Percentiles rank a stretch among this genome's conserved stretches.
Evolutionary conservation across 2,888 invertebrate genomes (phyloP).

Genomic region (Xylocampa areola): DNA sequence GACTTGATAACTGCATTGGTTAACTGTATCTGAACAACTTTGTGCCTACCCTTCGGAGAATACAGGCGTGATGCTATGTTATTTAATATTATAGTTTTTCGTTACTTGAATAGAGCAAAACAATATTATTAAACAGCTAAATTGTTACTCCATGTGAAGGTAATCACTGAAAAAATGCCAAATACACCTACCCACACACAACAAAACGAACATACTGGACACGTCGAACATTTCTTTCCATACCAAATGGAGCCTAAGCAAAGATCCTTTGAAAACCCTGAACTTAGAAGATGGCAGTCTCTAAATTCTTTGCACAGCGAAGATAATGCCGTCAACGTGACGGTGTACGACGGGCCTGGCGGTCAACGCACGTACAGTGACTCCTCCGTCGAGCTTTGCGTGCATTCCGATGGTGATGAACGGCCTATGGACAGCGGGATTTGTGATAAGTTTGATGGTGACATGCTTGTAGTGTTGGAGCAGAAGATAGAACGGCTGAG

Average conservation of each 20-base stretch:
- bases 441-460: constrained; percentile 57
- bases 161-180: neutral
- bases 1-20: too few species aligned
- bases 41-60: too few species aligned
- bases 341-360: constrained; percentile 16
- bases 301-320: constrained; percentile 41
- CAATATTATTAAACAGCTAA: too few species aligned
- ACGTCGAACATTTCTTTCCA: neutral
- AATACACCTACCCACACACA: neutral
- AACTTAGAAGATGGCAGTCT: constrained; percentile 34
- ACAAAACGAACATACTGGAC: neutral
- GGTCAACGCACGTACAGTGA: constrained; percentile 59
- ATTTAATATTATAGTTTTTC: too few species aligned
- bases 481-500: constrained; percentile 75
- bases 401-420: constrained; percentile 60
- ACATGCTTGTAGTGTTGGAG: constrained; percentile 68
- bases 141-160: too few species aligned
- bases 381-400: constrained; percentile 61
- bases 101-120: too few species aligned
- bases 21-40: too few species aligned
- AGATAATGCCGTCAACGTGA: constrained; percentile 21
- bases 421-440: constrained; percentile 62
- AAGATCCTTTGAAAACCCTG: neutral
- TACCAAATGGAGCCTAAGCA: constrained; percentile 41
- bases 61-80: too few species aligned